These are phyloP conservation scores for Zelleria hepariella DNA, from an alignment of 2,888 invertebrate genomes.

Conservation along the genomic window DNA sequence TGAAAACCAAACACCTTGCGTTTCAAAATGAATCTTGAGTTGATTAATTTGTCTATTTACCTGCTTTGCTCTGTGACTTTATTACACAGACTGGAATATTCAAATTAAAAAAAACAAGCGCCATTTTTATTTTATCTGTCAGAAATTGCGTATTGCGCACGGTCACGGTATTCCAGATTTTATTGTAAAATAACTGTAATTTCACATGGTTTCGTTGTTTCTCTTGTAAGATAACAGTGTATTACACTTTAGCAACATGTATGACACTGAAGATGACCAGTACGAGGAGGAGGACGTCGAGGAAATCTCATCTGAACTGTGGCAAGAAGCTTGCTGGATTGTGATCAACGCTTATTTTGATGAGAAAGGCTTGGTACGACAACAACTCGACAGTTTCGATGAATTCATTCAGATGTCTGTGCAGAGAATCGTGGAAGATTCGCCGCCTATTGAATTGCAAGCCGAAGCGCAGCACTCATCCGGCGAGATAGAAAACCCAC, in stretches of 20 bases:
- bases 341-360: slow-evolving; percentile 99
- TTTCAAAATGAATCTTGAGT: not conserved
- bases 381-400: slow-evolving; percentile 99
- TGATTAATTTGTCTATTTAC: not conserved
- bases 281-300: slow-evolving; percentile 92
- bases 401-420: slow-evolving; percentile 99
- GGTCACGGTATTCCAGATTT: not conserved
- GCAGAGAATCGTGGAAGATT: slow-evolving; percentile 99
- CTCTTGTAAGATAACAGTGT: not conserved
- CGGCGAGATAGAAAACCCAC: slow-evolving; percentile 93
- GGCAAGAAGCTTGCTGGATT: slow-evolving; percentile 99
- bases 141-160: too few relatives aligned
- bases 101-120: too few relatives aligned
- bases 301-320: slow-evolving; percentile 97
- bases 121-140: too few relatives aligned
- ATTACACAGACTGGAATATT: too few relatives aligned
- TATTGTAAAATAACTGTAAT: not conserved
- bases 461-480: slow-evolving; percentile 98
- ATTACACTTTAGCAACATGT: slow-evolving; percentile 34
- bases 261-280: slow-evolving; percentile 67
- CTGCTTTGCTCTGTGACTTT: not conserved
- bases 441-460: slow-evolving; percentile 96
- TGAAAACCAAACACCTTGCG: not conserved
- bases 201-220: not conserved
- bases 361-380: slow-evolving; percentile 98